Evolutionary conservation across 2,888 invertebrate genomes (phyloP).

Genomic region (Pandemis heparana): DNA sequence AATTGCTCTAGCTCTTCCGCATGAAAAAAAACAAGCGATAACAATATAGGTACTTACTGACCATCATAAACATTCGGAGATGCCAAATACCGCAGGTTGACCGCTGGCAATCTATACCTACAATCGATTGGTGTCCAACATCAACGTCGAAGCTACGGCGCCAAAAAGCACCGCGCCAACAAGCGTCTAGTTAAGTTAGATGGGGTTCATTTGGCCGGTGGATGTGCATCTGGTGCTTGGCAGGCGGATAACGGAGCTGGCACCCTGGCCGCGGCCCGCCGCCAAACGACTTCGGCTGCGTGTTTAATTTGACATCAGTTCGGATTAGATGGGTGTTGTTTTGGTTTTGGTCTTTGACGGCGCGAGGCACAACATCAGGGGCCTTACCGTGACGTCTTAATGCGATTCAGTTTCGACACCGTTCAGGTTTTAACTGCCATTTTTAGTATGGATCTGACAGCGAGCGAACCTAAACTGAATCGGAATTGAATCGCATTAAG

Average conservation of each 20-base stretch:
- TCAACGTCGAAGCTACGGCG: slow-evolving; percentile 46
- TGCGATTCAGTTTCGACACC: no score
- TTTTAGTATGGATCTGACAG: no score
- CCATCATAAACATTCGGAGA: not conserved
- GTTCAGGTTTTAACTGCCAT: no score
- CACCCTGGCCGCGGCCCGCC: slow-evolving; percentile 55
- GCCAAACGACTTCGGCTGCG: slow-evolving; percentile 68
- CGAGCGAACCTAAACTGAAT: no score
- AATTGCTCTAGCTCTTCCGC: not conserved
- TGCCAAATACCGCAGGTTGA: slow-evolving; percentile 6
- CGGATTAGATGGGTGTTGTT: slow-evolving; percentile 53
- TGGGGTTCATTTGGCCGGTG: slow-evolving; percentile 69
- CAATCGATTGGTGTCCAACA: slow-evolving; percentile 31
- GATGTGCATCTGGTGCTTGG: slow-evolving; percentile 69
- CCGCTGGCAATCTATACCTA: slow-evolving; percentile 1
- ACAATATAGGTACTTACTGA: not conserved
- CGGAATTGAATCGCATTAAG: no score
- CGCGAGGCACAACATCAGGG: no score
- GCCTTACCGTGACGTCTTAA: no score
- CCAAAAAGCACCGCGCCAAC: slow-evolving; percentile 59
- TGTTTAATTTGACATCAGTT: slow-evolving; percentile 62
- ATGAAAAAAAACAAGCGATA: not conserved
- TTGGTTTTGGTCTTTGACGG: not conserved
- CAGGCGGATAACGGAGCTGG: slow-evolving; percentile 65
- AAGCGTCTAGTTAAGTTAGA: slow-evolving; percentile 58